Evolutionary conservation across 2,888 invertebrate species (phyloP).

Genomic region (Teleogryllus oceanicus): DNA sequence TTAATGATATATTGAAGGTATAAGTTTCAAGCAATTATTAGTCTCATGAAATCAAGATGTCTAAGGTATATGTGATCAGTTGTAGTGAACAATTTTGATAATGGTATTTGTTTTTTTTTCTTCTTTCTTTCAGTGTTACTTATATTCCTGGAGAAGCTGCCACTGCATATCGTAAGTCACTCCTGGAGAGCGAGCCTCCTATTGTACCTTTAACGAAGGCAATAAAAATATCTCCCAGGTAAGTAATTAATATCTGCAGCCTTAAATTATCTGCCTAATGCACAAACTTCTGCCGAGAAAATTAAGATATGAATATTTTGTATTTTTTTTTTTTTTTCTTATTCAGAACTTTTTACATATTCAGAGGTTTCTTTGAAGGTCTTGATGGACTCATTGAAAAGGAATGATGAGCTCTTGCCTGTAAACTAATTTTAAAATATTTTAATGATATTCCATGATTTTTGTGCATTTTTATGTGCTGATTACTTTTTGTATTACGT

Average conservation of each 20-base stretch:
- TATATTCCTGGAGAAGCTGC: slow-evolving; percentile 57
- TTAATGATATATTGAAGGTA: background rate
- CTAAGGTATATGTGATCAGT: no score
- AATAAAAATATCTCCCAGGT: slow-evolving; percentile 42
- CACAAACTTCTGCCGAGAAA: no score
- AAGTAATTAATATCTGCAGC: slow-evolving; percentile 11
- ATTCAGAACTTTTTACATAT: no score
- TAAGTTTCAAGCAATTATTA: no score
- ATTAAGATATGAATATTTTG: no score
- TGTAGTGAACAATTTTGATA: no score
- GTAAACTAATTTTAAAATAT: background rate
- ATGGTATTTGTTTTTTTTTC: background rate
- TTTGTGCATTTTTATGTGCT: background rate
- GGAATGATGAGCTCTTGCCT: slow-evolving; percentile 21
- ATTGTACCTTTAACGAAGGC: slow-evolving; percentile 36
- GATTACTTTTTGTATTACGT: slow-evolving; percentile 1
- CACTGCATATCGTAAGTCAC: slow-evolving; percentile 49
- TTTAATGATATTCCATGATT: background rate
- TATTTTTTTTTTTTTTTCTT: no score
- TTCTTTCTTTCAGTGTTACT: slow-evolving; percentile 51
- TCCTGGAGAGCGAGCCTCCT: slow-evolving; percentile 41
- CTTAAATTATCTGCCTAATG: no score
- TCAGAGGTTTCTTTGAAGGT: no score
- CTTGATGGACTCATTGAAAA: background rate
- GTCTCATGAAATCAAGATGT: no score